Evolutionary conservation across 1,140 invertebrate genomes (phyloP).

Genomic region (Diorhabda elongata): DNA sequence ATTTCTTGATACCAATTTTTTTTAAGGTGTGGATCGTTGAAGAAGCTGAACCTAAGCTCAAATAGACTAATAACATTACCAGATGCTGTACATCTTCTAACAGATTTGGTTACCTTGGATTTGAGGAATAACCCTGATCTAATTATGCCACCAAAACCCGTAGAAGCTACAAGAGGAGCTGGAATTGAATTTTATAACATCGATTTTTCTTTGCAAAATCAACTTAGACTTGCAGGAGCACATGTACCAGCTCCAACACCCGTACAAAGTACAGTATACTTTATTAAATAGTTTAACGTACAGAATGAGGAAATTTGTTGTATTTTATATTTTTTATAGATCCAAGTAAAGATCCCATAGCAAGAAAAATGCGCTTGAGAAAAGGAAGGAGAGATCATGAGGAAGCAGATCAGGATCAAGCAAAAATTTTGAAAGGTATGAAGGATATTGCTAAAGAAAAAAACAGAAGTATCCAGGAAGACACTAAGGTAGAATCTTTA

Average conservation of each 20-base stretch:
- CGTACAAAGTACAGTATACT: constrained; percentile 52
- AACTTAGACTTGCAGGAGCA: constrained; percentile 88
- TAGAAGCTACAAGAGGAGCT: constrained; percentile 67
- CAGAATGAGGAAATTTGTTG: neutral
- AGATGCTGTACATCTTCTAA: constrained; percentile 93
- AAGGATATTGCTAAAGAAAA: constrained; percentile 94
- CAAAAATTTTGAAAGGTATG: constrained; percentile 96
- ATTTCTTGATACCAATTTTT: constrained; percentile 13
- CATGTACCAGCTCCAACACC: constrained; percentile 70
- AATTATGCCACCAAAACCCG: constrained; percentile 96
- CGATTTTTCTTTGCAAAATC: constrained; percentile 95
- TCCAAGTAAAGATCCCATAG: constrained; percentile 78
- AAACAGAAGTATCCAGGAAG: constrained; percentile 60
- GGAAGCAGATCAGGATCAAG: constrained; percentile 86
- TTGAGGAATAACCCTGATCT: constrained; percentile 92
- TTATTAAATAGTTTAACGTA: neutral
- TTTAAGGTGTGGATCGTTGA: constrained; percentile 89
- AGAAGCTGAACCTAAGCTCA: constrained; percentile 88
- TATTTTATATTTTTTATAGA: constrained; percentile 45
- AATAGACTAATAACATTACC: constrained; percentile 95
- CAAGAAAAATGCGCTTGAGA: constrained; percentile 83
- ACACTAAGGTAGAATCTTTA: constrained; percentile 63
- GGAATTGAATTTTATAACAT: constrained; percentile 97
- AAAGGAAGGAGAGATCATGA: constrained; percentile 67
- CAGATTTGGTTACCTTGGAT: constrained; percentile 85